Evolutionary conservation across 2,888 invertebrate genomes (phyloP).

Genomic region (Dasysyrphus albostriatus): DNA sequence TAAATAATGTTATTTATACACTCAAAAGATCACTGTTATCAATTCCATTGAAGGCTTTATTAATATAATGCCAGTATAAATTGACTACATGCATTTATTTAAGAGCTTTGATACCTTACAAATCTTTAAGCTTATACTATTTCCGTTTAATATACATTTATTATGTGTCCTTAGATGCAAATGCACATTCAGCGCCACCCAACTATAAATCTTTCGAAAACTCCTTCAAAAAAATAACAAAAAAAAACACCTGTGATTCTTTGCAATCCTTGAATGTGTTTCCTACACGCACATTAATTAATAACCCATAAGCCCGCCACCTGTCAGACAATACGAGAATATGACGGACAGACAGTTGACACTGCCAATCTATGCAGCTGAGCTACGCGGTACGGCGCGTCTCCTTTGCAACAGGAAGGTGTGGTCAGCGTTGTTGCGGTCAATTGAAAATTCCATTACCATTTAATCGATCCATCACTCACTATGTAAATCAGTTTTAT

Average conservation of each 20-base stretch:
- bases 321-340: constrained; percentile 27
- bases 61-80: constrained; percentile 24
- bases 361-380: constrained; percentile 33
- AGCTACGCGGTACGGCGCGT: not conserved
- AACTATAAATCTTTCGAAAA: constrained; percentile 15
- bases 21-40: constrained; percentile 6
- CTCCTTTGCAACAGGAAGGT: constrained; percentile 27
- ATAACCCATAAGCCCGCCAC: constrained; percentile 42
- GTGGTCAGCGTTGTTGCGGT: constrained; percentile 62
- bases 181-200: not conserved
- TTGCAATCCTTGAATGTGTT: constrained; percentile 49
- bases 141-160: not conserved
- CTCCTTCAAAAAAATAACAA: not conserved
- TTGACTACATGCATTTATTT: constrained; percentile 32
- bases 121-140: not conserved
- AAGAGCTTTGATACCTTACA: constrained; percentile 43
- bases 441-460: constrained; percentile 69
- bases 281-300: constrained; percentile 59
- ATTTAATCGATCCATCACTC: constrained; percentile 50
- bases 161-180: not conserved
- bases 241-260: constrained; percentile 58
- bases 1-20: not conserved
- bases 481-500: constrained; percentile 24
- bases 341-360: constrained; percentile 37
- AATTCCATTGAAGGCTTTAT: constrained; percentile 41